Evolutionary conservation across 2,888 invertebrate species (phyloP), one percentile per base, ranked within the genome.

Genomic region (Smittia sp.): DNA sequence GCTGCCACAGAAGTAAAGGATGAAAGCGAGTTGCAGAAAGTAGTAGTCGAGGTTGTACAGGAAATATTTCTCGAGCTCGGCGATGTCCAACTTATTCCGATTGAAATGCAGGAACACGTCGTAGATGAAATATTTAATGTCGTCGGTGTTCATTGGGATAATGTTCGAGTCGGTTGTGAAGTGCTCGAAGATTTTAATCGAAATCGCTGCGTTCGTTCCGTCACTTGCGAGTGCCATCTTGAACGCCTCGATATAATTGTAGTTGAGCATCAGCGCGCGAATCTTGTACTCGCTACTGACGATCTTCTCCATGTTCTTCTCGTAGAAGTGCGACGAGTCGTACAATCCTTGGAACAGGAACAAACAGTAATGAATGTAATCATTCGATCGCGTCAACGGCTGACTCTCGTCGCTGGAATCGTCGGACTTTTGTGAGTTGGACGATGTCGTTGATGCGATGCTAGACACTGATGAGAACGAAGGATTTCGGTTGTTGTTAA

Each of bases 111-210:
- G 76, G 75, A 82, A 79, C 76, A 83, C 77, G 73, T 81, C 79
- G 76, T 82, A 82, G 75, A 83, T 82, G 69, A 82, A 79, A 77
- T 79, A 81, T 77, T 82, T 81, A 41, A 83, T 78, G 75, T 83
- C 82, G 68, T 81, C 78, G 2, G 81, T 78, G 74, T 80, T 78
- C 77, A 82, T 78, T 13, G 83, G 83, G 74, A 83, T 82, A 74
- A 81, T 81, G 74, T 81, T 81, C 20, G 82, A 80, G 74, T 83
- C 83, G 78, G 82, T 83, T 76, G 82, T 82, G 74, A 83, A 83
- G 77, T 81, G 82, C 78, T 82, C 83, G 75, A 83, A 83, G 9
- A 82, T 77, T 78, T 81, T 81, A 0, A 82, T 77, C 1, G 81
- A 78, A 67, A 80, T 80, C 69, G 79, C 77, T 41, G 79, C 77